Evolutionary conservation across 2,113 vertebrate genomes (phyloP).

Genomic region (Nothobranchius kuhntae): DNA sequence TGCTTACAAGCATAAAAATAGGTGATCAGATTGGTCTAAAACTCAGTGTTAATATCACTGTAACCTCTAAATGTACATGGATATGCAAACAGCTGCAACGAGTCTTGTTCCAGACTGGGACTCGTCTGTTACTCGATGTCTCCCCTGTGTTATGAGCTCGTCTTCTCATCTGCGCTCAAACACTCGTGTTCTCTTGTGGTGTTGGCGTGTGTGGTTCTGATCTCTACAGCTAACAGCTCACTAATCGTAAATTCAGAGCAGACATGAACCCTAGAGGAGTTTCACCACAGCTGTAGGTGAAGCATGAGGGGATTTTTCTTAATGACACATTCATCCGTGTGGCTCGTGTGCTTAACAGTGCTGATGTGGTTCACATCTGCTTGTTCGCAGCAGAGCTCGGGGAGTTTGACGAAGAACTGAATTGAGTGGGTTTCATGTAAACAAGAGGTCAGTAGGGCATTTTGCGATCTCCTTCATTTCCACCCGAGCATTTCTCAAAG

Average conservation of each 20-base stretch:
- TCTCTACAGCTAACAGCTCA: constrained; percentile 50
- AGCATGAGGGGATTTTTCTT: constrained; percentile 49
- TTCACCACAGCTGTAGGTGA: constrained; percentile 59
- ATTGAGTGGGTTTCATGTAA: constrained; percentile 16
- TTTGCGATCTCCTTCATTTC: constrained; percentile 10
- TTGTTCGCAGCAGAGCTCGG: neutral
- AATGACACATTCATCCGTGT: constrained; percentile 50
- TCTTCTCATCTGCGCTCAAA: constrained; percentile 33
- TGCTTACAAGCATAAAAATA: neutral
- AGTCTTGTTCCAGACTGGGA: constrained; percentile 3
- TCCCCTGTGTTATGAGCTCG: constrained; percentile 30
- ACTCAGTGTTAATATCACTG: neutral
- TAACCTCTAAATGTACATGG: neutral
- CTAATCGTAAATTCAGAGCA: constrained; percentile 45
- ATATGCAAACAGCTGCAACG: neutral
- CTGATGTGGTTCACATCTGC: constrained; percentile 55
- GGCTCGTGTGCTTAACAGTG: constrained; percentile 18
- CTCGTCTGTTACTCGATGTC: constrained; percentile 3
- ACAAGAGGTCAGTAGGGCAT: neutral
- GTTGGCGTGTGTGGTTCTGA: constrained; percentile 55
- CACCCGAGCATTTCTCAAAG: constrained; percentile 1
- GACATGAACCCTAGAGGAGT: constrained; percentile 28
- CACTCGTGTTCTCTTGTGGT: constrained; percentile 17
- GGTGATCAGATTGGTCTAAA: neutral
- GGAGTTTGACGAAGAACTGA: constrained; percentile 16